phyloP scores from a whole-genome alignment of 1,140 invertebrate genomes.

The Nymphalis io region DNA sequence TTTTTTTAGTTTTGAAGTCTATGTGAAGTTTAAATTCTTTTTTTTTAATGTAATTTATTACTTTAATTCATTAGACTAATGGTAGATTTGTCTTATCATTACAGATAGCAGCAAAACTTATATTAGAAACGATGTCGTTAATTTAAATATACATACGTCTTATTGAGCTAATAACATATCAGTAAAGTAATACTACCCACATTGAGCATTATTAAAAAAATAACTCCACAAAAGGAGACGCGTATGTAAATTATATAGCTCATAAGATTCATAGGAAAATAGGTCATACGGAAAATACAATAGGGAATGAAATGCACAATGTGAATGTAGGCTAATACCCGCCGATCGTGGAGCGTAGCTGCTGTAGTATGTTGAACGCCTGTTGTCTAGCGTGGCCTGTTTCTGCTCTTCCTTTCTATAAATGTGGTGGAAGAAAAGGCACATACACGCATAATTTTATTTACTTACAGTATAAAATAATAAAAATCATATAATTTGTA shows the following conservation, averaged over 20 bases:
- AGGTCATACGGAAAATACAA: constrained; percentile 61
- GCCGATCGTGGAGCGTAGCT: constrained; percentile 8
- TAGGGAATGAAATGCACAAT: constrained; percentile 45
- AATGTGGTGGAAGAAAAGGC: neutral
- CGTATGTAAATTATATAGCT: constrained; percentile 35
- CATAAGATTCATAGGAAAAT: constrained; percentile 43
- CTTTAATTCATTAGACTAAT: neutral
- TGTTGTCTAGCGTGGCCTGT: constrained; percentile 24
- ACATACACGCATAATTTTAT: neutral
- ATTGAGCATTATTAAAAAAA: constrained; percentile 24
- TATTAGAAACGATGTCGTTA: neutral
- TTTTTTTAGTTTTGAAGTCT: neutral
- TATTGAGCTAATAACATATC: neutral
- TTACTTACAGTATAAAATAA: too few relatives aligned
- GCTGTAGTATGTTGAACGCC: constrained; percentile 2
- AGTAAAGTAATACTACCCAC: constrained; percentile 2
- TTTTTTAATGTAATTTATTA: neutral
- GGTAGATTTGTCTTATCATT: neutral
- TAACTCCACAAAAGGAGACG: constrained; percentile 32
- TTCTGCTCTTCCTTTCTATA: constrained; percentile 14
- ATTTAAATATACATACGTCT: neutral
- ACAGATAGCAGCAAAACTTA: neutral
- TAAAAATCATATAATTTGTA: too few relatives aligned
- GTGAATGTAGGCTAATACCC: constrained; percentile 34
- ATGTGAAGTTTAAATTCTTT: neutral